These are phyloP conservation scores for Itoplectis maculator DNA, from an alignment of 2,888 invertebrate genomes.

Conservation along the genomic window DNA sequence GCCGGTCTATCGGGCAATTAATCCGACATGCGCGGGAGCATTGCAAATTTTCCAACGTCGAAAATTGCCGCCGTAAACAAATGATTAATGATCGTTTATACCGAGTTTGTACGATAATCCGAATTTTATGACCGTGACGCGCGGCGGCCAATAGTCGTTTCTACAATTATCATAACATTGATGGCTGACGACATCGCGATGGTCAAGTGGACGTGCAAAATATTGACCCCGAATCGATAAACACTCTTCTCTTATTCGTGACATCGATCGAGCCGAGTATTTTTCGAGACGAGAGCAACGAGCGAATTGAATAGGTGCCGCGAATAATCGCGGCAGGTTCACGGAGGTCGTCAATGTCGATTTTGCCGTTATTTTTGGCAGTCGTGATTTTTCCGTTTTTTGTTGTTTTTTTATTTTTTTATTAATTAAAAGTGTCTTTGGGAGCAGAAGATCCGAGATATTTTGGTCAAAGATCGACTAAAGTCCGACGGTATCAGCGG, in stretches of 20 bases:
- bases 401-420: too few relatives aligned
- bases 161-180: neutral
- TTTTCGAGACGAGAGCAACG: neutral
- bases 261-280: neutral
- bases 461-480: too few relatives aligned
- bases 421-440: too few relatives aligned
- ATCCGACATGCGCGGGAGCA: neutral
- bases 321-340: too few relatives aligned
- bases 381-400: too few relatives aligned
- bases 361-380: too few relatives aligned
- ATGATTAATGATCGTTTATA: conserved; percentile 14
- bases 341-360: too few relatives aligned
- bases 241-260: neutral
- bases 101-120: neutral
- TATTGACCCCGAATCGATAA: conserved; percentile 13
- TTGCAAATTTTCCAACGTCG: conserved; percentile 22
- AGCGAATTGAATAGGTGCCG: neutral
- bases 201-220: conserved; percentile 11
- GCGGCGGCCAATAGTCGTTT: neutral
- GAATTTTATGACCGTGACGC: too few relatives aligned
- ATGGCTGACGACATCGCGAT: conserved; percentile 1
- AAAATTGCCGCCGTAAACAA: neutral
- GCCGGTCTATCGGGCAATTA: conserved; percentile 36
- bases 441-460: too few relatives aligned
- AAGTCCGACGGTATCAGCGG: too few relatives aligned